These are phyloP conservation scores for Xylota segnis DNA, from an alignment of 2,888 invertebrate genomes.

Conservation along the genomic window DNA sequence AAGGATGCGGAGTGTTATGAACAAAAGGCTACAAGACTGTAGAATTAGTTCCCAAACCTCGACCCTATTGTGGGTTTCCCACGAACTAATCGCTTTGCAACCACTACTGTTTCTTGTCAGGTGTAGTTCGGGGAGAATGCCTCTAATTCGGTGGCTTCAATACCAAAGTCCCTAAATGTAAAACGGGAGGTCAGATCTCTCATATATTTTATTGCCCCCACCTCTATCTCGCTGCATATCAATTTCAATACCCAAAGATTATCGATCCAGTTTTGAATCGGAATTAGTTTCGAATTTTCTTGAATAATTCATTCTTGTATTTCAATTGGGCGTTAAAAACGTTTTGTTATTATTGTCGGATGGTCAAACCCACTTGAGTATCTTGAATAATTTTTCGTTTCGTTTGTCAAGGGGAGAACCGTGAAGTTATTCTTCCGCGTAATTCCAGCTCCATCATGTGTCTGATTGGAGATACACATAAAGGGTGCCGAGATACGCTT, in stretches of 20 bases:
- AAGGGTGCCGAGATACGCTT: slow-evolving; percentile 44
- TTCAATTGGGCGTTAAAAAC: slow-evolving; percentile 71
- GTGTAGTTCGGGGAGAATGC: slow-evolving; percentile 3
- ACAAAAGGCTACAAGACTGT: too few species aligned
- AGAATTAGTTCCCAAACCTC: too few species aligned
- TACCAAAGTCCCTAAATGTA: background rate
- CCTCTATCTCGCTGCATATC: slow-evolving; percentile 33
- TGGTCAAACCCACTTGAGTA: slow-evolving; percentile 59
- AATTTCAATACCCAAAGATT: slow-evolving; percentile 28
- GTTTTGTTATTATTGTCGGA: slow-evolving; percentile 73
- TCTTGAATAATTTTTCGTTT: slow-evolving; percentile 55
- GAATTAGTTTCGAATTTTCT: slow-evolving; percentile 35
- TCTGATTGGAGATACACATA: slow-evolving; percentile 37
- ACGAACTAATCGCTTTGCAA: slow-evolving; percentile 47
- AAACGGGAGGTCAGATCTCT: slow-evolving; percentile 37
- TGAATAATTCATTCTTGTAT: slow-evolving; percentile 59
- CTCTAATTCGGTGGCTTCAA: slow-evolving; percentile 41
- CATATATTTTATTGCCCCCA: slow-evolving; percentile 48
- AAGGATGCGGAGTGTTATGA: too few species aligned
- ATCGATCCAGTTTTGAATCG: slow-evolving; percentile 45
- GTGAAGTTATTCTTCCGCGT: slow-evolving; percentile 55
- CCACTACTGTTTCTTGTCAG: slow-evolving; percentile 45
- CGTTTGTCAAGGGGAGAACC: slow-evolving; percentile 21
- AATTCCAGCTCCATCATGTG: slow-evolving; percentile 34
- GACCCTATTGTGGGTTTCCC: slow-evolving; percentile 39